Evolutionary conservation across 2,888 invertebrate genomes (phyloP).

Genomic region (Metacarcinus magister): DNA sequence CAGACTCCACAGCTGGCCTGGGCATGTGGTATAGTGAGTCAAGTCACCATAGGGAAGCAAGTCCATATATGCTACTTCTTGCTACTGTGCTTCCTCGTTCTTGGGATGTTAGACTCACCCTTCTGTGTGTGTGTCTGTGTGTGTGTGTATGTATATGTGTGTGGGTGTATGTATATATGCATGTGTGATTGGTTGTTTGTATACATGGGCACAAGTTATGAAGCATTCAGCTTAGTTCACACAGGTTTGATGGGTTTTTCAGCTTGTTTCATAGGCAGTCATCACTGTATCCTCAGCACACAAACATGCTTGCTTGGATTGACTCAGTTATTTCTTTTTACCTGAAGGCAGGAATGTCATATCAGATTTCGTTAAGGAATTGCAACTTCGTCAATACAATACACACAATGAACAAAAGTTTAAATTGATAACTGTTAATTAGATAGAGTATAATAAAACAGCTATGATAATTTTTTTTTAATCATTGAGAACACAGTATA

Average conservation of each 20-base stretch:
- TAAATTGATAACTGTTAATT: too few relatives aligned
- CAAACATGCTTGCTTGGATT: conserved; percentile 32
- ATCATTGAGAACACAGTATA: too few relatives aligned
- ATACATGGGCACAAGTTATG: background rate
- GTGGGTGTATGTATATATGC: background rate
- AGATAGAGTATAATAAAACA: too few relatives aligned
- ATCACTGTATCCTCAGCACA: background rate
- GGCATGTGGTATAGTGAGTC: background rate
- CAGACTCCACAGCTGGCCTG: background rate
- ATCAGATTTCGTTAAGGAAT: too few relatives aligned
- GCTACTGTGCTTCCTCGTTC: background rate
- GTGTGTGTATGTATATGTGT: background rate
- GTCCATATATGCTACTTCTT: background rate
- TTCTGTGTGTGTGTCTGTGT: background rate
- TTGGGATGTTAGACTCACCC: background rate
- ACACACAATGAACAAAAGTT: too few relatives aligned
- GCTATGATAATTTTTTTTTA: too few relatives aligned
- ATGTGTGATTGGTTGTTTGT: background rate
- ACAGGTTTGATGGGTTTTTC: background rate
- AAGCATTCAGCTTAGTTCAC: background rate
- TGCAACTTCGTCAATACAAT: too few relatives aligned
- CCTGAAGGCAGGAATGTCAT: background rate
- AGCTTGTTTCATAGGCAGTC: conserved; percentile 5
- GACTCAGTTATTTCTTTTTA: background rate
- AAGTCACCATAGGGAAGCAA: background rate